Conservation (phyloP, 2,888 invertebrate species). For the Alviniconcha strummeri region DNA sequence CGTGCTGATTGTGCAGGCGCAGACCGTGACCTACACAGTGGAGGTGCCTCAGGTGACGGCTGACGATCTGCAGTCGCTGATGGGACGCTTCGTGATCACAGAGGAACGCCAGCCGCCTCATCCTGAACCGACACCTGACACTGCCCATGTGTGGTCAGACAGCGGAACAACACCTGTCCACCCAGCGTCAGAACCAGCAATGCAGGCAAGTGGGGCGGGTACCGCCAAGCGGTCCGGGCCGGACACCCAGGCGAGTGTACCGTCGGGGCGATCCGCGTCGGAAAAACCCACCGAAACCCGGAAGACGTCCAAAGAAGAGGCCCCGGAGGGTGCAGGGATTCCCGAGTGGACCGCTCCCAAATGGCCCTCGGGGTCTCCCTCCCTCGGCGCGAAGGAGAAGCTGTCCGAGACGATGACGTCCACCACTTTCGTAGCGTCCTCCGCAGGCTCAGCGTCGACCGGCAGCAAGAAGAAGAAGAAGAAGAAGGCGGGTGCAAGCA, state of each 20-base stretch:
- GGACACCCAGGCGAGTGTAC: too few species aligned
- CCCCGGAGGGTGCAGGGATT: too few species aligned
- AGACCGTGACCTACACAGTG: conserved; percentile 5
- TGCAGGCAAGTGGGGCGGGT: not conserved
- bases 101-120: not conserved
- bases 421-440: conserved; percentile 4
- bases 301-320: too few species aligned
- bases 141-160: too few species aligned
- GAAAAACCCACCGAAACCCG: too few species aligned
- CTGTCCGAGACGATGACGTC: conserved; percentile 9
- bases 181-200: not conserved
- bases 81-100: not conserved
- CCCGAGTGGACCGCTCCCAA: too few species aligned
- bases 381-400: conserved; percentile 10
- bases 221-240: too few species aligned
- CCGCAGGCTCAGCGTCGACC: not conserved
- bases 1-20: not conserved
- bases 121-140: not conserved
- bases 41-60: conserved; percentile 21
- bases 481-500: not conserved
- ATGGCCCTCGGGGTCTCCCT: not conserved
- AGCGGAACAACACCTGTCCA: too few species aligned
- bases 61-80: not conserved
- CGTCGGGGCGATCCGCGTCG: too few species aligned
- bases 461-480: not conserved